Base-by-base conservation (phyloP, 1,140 invertebrate species). In the Oryctes rhinoceros region DNA sequence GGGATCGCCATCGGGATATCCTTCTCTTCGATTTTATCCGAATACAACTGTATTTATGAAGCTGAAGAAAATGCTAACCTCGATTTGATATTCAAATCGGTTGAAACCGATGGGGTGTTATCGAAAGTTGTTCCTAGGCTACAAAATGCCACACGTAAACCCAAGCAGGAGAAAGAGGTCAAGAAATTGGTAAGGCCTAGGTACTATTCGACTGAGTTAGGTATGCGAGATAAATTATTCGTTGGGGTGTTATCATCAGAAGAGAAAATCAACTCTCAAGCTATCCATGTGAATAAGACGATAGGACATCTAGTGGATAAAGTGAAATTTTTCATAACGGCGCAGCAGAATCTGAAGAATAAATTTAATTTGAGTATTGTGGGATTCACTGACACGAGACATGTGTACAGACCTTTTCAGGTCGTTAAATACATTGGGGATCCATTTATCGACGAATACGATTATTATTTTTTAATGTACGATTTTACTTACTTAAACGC, bases 131-230 rank as follows among this genome's bases (percentile, higher is more conserved):
- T 78, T 15, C 47, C 47, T 10, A 59, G 53, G 35, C 20, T 78
- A 13, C 77, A 78, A 20, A 82, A 82, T 35, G 62, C 79, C 3
- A 81, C 81, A 13, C 71, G 81, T 15, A 80, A 79, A 59, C 47
- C 65, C 4, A 80, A 79, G 5, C 76, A 76, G 24, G 79, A 79
- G 39, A 59, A 35, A n/a, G 47, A 78, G 5, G 53, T 48, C 5
- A 84, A 85, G 81, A 71, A 71, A 37, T 84, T 96, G 77, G 88
- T 94, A 47, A 90, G 97, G 6, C 96, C 96, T 1, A 90, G 96
- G 44, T 98, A 97, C 89, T 97, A 97, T 87, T 96, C 95, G 13
- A 97, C 96, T 0, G 97, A 98, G 88, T 90, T 99, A 47, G 96
- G 96, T 1, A 97, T 99, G 74, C 90, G 93, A 71, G 94, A 97